Evolutionary conservation across 2,113 vertebrate species (phyloP).

Genomic region (Crotalus horridus): DNA sequence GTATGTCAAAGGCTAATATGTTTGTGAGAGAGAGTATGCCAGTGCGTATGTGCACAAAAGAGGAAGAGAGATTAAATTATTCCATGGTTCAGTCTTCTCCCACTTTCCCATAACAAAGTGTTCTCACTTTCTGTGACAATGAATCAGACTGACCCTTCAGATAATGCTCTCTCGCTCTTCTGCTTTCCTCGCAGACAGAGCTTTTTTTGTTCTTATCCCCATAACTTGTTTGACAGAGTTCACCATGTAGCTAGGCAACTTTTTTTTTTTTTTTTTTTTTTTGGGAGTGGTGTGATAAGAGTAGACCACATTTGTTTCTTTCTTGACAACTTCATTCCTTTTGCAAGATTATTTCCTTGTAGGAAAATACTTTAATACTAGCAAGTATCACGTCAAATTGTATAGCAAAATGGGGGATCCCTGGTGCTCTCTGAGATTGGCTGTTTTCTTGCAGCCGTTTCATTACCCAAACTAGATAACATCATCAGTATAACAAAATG

Average conservation of each 20-base stretch:
- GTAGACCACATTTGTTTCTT: not conserved
- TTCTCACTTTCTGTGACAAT: not conserved
- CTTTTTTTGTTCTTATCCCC: not conserved
- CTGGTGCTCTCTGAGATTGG: not conserved
- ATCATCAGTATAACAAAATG: not conserved
- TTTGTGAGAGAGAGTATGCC: not conserved
- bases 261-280: no score
- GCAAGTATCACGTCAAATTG: not conserved
- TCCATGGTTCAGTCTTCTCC: not conserved
- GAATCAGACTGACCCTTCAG: conserved; percentile 16
- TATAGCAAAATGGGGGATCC: not conserved
- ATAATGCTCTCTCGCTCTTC: not conserved
- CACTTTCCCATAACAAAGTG: not conserved
- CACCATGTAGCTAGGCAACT: not conserved
- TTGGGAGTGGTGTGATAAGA: not conserved
- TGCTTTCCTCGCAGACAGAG: not conserved
- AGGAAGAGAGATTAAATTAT: conserved; percentile 6
- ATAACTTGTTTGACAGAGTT: not conserved
- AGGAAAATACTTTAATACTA: conserved; percentile 12
- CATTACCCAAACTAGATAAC: not conserved
- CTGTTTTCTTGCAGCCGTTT: not conserved
- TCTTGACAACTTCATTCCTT: not conserved
- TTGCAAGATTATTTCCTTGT: conserved; percentile 23
- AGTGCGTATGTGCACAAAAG: not conserved
- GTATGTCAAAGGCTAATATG: not conserved